Evolutionary conservation across 2,888 invertebrate genomes (phyloP), one percentile per base, ranked within the genome.

Genomic region (Allacma fusca): DNA sequence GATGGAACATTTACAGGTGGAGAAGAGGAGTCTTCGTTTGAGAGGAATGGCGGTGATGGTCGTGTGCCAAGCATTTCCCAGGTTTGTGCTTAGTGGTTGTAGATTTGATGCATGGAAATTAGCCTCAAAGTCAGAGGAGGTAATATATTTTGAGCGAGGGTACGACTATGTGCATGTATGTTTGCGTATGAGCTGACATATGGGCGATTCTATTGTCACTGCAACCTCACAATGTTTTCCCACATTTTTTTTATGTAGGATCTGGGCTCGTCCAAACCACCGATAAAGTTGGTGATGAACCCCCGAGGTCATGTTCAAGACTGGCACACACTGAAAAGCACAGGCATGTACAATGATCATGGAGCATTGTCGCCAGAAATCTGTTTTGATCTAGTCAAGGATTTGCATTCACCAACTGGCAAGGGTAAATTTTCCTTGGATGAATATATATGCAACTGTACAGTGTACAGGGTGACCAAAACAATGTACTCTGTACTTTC

Each of bases 321-420:
- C 85, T 89, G 92, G 82, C 89, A 90, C 82, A 90, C 91, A 68
- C 88, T 92, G 67, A 90, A 90, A 81, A 90, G 90, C 79, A 89
- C 91, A 84, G 92, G 92, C 29, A 89, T 90, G 80, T 90, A 90
- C 83, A 89, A 90, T 64, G 91, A 92, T 84, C 87, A 91, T 64
- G 88, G 88, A 68, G 90, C 91, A n/a, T 86, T 91, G 82, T 91
- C 92, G 70, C 93, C 92, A 2, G 92, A 92, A 85, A 90, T 92
- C 81, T 91, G 92, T 85, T 91, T 93, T 85, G 92, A 92, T 86
- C 90, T 94, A 83, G 93, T 94, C 72, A 91, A 91, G 79, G 94
- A 93, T 85, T 88, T 94, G 79, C 92, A 94, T 86, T 91, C 91
- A 80, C 91, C 92, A 77, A 91, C 90, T 87, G 94, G 94, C 86